Base-by-base conservation (phyloP, 2,888 invertebrate genomes). In the Athalia rosae region DNA sequence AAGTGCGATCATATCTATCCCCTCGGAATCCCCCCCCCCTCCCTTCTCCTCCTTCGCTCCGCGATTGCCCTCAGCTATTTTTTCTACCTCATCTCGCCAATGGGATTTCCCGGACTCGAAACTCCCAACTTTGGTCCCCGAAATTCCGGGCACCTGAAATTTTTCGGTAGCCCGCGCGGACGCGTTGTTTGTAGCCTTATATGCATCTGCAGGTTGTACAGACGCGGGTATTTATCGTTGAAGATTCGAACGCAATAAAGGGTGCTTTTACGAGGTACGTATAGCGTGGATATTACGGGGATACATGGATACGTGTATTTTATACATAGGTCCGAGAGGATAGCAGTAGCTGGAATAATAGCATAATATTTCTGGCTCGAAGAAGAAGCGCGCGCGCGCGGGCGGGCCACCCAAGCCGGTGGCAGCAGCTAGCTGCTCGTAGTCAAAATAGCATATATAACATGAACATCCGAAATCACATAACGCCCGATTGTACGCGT, bases 401-500 rank as follows among this genome's bases (percentile, higher is more conserved):
- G 76, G 67, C 78, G 76, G 87, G 81, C 87, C 87, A 89, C 89
- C 89, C 89, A 89, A 81, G 80, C 84, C 81, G 86, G 71, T 53
- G 61, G 76, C 69, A 28, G 28, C 28, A 28, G 71, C 64, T 76
- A 76, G 78, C 78, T 45, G 78, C 78, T 45, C 82, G 81, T 86
- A 86, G 88, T 88, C 87, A 88, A 89, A 88, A 89, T 89, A 89
- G 88, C 88, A 89, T 28, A 89, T 28, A 28, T 28, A 28, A 28
- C 28, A 28, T 28, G 28, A 28, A 87, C 88, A 88, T 85, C 84
- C 85, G 87, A 88, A 89, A 89, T 89, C 88, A 74, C 74, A 89
- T 88, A 89, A 89, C 88, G 86, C 85, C 80, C 88, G 89, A 89
- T 89, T 89, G 89, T 89, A 88, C 88, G 85, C 84, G 89, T 89